Percentiles rank a stretch among this genome's conserved stretches.
Evolutionary conservation across 2,113 vertebrate genomes (phyloP).

Genomic region (Epinephelus lanceolatus): DNA sequence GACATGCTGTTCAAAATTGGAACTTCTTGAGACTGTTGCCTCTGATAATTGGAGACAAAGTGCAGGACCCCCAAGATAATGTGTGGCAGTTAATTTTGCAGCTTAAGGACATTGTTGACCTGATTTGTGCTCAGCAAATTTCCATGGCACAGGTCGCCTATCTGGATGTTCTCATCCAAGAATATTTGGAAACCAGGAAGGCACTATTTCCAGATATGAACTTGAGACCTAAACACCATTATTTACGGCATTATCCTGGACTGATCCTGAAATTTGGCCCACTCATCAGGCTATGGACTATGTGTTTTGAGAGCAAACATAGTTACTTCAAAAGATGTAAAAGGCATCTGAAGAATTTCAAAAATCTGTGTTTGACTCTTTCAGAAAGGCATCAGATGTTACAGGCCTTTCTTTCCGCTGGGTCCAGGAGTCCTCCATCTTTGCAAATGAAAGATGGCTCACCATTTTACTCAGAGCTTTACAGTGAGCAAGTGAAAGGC

Average conservation of each 20-base stretch:
- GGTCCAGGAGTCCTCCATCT: not conserved
- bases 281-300: not conserved
- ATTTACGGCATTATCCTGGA: not conserved
- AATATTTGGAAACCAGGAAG: not conserved
- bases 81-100: conserved; percentile 31
- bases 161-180: not conserved
- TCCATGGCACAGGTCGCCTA: not conserved
- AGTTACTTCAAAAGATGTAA: conserved; percentile 23
- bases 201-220: not conserved
- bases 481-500: conserved; percentile 50
- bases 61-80: conserved; percentile 27
- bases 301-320: conserved; percentile 62
- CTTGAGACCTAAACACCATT: not conserved
- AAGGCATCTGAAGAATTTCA: conserved; percentile 57
- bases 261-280: not conserved
- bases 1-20: conserved; percentile 66
- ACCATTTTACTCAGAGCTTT: conserved; percentile 52
- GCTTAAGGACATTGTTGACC: not conserved
- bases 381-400: conserved; percentile 59
- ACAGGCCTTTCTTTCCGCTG: conserved; percentile 52
- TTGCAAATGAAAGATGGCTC: conserved; percentile 45
- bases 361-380: conserved; percentile 61
- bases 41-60: conserved; percentile 50
- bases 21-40: conserved; percentile 57
- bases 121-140: not conserved